Percentiles rank a stretch among this genome's conserved stretches.
Conservation (phyloP, 1,140 invertebrate species). For the Arctopsyche grandis region DNA sequence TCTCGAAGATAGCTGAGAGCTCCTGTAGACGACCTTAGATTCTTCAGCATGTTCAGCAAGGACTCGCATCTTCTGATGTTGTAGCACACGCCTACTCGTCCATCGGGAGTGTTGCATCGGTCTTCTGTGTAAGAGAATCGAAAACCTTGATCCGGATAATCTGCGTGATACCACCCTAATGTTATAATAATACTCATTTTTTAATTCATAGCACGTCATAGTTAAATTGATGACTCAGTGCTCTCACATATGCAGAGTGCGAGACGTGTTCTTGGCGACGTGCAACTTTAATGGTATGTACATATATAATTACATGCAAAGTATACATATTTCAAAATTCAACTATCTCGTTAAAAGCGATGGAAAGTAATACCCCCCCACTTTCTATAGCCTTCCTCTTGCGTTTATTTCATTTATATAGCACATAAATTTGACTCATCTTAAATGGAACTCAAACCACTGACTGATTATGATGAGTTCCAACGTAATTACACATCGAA, state of each 20-base stretch:
- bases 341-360: too few relatives aligned
- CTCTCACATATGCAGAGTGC: background rate
- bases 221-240: background rate
- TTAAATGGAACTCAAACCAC: too few relatives aligned
- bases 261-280: background rate
- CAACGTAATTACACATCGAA: too few relatives aligned
- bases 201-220: background rate
- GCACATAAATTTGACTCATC: too few relatives aligned
- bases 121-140: slow-evolving; percentile 46
- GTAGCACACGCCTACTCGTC: slow-evolving; percentile 38
- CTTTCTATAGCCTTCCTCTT: too few relatives aligned
- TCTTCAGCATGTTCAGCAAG: slow-evolving; percentile 42
- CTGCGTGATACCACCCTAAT: slow-evolving; percentile 21
- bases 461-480: too few relatives aligned
- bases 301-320: background rate
- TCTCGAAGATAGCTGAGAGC: slow-evolving; percentile 41
- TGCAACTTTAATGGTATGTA: slow-evolving; percentile 10
- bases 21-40: slow-evolving; percentile 32
- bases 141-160: slow-evolving; percentile 39
- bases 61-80: slow-evolving; percentile 49
- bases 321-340: too few relatives aligned
- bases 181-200: slow-evolving; percentile 4
- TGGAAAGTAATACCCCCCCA: too few relatives aligned
- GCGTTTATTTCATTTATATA: too few relatives aligned
- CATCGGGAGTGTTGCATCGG: slow-evolving; percentile 46